A percentile compares a stretch with the other conserved stretches of the same genome.
These are phyloP conservation scores for Spodoptera litura DNA, from an alignment of 1,140 invertebrate species.

Conservation along the genomic window DNA sequence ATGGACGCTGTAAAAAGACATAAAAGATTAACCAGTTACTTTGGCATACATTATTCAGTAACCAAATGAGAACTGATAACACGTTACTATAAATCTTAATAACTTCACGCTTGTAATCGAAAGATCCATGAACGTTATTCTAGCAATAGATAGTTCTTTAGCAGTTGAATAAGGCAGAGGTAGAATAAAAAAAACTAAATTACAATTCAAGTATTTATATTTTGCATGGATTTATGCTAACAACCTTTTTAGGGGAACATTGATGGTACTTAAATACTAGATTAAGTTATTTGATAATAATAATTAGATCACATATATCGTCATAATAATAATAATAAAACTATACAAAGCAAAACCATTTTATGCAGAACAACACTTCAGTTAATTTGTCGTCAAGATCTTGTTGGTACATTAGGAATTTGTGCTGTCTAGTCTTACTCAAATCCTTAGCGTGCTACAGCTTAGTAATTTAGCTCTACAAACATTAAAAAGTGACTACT, in stretches of 20 bases:
- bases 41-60: no score
- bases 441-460: no score
- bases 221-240: constrained; percentile 59
- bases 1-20: no score
- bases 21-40: no score
- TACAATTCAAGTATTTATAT: constrained; percentile 63
- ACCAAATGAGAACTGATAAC: no score
- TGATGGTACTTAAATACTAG: constrained; percentile 63
- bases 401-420: background rate
- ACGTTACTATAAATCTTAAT: no score
- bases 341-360: constrained; percentile 56
- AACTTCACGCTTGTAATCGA: no score
- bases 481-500: no score
- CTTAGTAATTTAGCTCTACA: no score
- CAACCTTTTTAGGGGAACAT: constrained; percentile 64
- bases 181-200: constrained; percentile 35
- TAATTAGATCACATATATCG: constrained; percentile 54
- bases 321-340: constrained; percentile 54
- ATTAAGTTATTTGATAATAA: constrained; percentile 55
- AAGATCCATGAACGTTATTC: no score
- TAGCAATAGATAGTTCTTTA: no score
- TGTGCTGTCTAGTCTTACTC: constrained; percentile 1
- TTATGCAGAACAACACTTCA: constrained; percentile 16
- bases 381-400: background rate
- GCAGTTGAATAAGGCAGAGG: background rate